phyloP scores from a whole-genome alignment of 1,140 invertebrate genomes.

The Steinernema khuongi region DNA sequence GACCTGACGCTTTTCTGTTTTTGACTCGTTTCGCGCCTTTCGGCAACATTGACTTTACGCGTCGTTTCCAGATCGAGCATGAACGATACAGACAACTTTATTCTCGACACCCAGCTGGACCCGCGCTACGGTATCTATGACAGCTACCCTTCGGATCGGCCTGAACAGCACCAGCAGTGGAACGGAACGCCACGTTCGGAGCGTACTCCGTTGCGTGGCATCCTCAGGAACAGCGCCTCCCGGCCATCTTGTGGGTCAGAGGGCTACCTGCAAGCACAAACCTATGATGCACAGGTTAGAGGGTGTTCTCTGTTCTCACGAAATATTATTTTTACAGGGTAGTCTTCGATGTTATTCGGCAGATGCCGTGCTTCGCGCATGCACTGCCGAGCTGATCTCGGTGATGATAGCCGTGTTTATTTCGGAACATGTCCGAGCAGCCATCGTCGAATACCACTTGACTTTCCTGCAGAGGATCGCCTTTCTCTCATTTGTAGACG shows the following conservation, averaged over 20 bases:
- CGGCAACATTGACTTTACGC: not conserved
- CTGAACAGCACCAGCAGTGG: not conserved
- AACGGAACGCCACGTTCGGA: not conserved
- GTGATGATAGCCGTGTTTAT: not conserved
- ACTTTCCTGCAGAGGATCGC: not conserved
- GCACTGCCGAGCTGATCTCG: not conserved
- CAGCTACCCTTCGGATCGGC: not conserved
- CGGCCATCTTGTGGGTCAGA: not conserved
- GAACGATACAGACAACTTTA: conserved; percentile 4
- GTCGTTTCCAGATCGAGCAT: not conserved
- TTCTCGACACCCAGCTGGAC: not conserved
- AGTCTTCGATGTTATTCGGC: not conserved
- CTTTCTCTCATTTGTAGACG: not conserved
- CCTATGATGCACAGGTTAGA: too few species aligned
- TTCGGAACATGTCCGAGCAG: not conserved
- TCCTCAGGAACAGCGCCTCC: not conserved
- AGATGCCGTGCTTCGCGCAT: not conserved
- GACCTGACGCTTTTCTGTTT: not conserved
- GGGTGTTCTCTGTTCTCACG: too few species aligned
- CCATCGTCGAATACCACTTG: not conserved
- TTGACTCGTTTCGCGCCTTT: not conserved
- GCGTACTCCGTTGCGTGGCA: not conserved
- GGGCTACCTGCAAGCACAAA: not conserved
- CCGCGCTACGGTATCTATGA: not conserved
- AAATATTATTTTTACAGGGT: too few species aligned